phyloP scores from a whole-genome alignment of 2,113 vertebrate genomes.

The Dolichallabes microphthalmus region DNA sequence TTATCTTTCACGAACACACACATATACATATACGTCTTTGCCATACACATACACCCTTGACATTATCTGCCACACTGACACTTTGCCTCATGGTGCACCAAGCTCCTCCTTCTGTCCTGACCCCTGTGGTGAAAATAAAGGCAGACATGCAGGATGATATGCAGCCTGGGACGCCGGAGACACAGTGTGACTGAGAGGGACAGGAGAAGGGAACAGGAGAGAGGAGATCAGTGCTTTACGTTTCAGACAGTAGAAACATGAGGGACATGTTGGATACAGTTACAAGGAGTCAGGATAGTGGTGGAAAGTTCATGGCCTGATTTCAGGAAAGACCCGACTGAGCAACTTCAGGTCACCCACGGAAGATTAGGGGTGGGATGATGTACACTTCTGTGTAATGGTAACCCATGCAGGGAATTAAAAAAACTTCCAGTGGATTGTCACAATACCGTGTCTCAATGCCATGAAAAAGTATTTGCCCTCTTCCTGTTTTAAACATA shows the following conservation, averaged over 20 bases:
- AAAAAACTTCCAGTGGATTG: neutral
- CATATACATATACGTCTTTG: neutral
- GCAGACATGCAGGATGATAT: neutral
- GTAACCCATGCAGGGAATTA: neutral
- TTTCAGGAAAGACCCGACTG: neutral
- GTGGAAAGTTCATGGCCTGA: neutral
- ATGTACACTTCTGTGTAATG: neutral
- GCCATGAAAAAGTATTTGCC: too few species aligned
- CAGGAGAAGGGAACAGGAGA: neutral
- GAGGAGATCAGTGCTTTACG: neutral
- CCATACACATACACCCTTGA: neutral
- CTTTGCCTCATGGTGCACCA: neutral
- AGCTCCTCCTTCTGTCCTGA: constrained; percentile 26
- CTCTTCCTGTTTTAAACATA: too few species aligned
- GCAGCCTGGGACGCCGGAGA: neutral
- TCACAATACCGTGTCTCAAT: too few species aligned
- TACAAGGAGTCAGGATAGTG: constrained; percentile 16
- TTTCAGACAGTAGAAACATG: constrained; percentile 25
- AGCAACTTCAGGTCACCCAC: neutral
- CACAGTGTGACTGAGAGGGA: neutral
- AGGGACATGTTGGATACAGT: constrained; percentile 4
- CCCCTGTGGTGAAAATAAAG: constrained; percentile 12
- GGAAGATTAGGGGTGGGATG: neutral
- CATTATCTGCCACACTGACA: constrained; percentile 2
- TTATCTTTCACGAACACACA: constrained; percentile 3